These are phyloP conservation scores for Neoniphon sammara DNA, from an alignment of 2,797 vertebrate genomes.

Conservation along the genomic window DNA sequence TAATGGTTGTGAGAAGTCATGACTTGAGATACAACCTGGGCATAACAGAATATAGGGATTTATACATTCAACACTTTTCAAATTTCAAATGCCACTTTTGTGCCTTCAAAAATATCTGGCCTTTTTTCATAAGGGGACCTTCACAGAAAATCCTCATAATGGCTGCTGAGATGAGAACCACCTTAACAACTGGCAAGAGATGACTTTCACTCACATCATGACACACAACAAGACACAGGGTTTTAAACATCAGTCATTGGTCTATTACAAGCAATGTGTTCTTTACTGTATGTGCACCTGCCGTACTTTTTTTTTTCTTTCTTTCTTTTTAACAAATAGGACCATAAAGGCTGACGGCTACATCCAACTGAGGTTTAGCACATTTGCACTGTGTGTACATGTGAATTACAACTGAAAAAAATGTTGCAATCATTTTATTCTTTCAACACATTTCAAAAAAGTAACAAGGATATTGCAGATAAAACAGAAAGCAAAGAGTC, in stretches of 20 bases:
- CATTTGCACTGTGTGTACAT: conserved; percentile 56
- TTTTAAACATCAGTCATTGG: conserved; percentile 61
- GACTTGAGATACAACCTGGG: conserved; percentile 65
- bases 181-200: conserved; percentile 57
- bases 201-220: conserved; percentile 61
- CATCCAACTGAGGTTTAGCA: conserved; percentile 68
- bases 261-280: conserved; percentile 62
- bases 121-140: conserved; percentile 75
- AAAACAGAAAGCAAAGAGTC: conserved; percentile 65
- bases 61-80: conserved; percentile 76
- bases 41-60: conserved; percentile 74
- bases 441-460: conserved; percentile 64
- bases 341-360: conserved; percentile 63
- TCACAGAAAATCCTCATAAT: conserved; percentile 81
- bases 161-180: conserved; percentile 71
- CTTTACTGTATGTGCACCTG: conserved; percentile 64
- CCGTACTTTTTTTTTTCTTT: conserved; percentile 23
- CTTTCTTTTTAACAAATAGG: conserved; percentile 57
- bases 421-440: conserved; percentile 62
- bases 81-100: conserved; percentile 62
- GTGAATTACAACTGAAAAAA: conserved; percentile 58
- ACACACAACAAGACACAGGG: conserved; percentile 51
- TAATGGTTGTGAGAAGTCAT: conserved; percentile 76
- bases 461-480: conserved; percentile 60
- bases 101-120: conserved; percentile 67